phyloP scores from a whole-genome alignment of 2,888 invertebrate genomes.

The Eupithecia insigniata region DNA sequence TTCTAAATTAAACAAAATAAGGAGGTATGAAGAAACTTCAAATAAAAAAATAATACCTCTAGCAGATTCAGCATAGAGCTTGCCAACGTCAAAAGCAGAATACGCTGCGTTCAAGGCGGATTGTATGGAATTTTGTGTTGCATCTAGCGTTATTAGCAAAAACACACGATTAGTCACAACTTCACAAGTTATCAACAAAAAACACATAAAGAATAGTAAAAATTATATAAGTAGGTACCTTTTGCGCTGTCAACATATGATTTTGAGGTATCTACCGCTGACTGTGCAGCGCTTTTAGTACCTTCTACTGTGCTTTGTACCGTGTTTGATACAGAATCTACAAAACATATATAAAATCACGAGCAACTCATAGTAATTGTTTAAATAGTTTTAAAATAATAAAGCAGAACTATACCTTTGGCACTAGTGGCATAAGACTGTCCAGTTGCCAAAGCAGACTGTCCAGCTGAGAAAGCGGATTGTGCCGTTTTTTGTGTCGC shows the following conservation, averaged over 20 bases:
- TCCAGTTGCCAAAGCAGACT: conserved; percentile 58
- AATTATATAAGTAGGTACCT: conserved; percentile 54
- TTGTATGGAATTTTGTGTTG: conserved; percentile 64
- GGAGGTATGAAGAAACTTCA: conserved; percentile 17
- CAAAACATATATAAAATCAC: conserved; percentile 20
- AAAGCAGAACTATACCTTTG: conserved; percentile 17
- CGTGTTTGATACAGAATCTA: conserved; percentile 61
- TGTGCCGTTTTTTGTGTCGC: conserved; percentile 61
- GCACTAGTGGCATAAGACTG: conserved; percentile 56
- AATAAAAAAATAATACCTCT: conserved; percentile 51
- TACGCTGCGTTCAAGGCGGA: conserved; percentile 62
- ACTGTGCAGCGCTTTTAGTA: conserved; percentile 63
- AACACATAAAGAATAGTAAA: conserved; percentile 25
- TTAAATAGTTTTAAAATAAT: not conserved
- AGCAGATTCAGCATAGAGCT: conserved; percentile 64
- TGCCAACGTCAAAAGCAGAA: conserved; percentile 66
- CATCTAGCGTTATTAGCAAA: conserved; percentile 58
- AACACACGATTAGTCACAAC: conserved; percentile 46
- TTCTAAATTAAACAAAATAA: not conserved
- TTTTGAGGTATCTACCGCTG: conserved; percentile 64
- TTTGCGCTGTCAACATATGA: conserved; percentile 64
- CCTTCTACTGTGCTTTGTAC: conserved; percentile 60
- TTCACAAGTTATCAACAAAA: conserved; percentile 33
- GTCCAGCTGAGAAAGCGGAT: conserved; percentile 57
- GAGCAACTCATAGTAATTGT: not conserved